Conservation (phyloP, 2,888 invertebrate genomes). For the Synergus itoensis region DNA sequence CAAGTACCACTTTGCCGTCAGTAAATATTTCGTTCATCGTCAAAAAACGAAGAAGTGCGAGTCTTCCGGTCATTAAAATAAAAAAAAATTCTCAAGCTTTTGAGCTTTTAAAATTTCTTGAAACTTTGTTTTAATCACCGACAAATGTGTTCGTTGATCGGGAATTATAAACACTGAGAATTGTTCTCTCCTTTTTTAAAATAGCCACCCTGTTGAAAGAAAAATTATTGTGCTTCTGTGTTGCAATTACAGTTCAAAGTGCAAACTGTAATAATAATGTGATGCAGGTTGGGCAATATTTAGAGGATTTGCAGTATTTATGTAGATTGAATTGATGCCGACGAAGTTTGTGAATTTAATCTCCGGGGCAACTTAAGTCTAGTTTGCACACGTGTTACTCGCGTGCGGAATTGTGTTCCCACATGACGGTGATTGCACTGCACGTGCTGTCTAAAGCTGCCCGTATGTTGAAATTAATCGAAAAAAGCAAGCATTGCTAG, state of each 20-base stretch:
- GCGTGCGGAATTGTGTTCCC: constrained; percentile 38
- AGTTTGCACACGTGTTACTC: constrained; percentile 38
- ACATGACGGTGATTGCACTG: constrained; percentile 39
- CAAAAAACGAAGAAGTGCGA: neutral
- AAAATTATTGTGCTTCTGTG: neutral
- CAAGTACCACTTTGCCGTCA: constrained; percentile 19
- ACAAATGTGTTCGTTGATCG: no score
- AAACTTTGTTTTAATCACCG: no score
- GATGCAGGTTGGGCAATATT: neutral
- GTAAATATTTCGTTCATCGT: constrained; percentile 20
- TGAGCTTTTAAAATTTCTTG: no score
- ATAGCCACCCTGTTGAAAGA: no score
- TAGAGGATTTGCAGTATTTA: neutral
- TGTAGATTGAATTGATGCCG: constrained; percentile 10
- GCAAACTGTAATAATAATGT: neutral
- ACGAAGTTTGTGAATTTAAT: constrained; percentile 36
- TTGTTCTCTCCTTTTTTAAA: no score
- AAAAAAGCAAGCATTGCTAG: constrained; percentile 26
- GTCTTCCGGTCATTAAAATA: no score
- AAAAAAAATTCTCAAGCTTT: no score
- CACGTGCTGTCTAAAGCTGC: constrained; percentile 39
- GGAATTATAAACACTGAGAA: no score
- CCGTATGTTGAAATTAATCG: constrained; percentile 29
- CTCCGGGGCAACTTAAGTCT: constrained; percentile 35
- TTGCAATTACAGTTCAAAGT: neutral